These are phyloP conservation scores for Willisornis vidua DNA, from an alignment of 2,113 vertebrate genomes.

Conservation along the genomic window DNA sequence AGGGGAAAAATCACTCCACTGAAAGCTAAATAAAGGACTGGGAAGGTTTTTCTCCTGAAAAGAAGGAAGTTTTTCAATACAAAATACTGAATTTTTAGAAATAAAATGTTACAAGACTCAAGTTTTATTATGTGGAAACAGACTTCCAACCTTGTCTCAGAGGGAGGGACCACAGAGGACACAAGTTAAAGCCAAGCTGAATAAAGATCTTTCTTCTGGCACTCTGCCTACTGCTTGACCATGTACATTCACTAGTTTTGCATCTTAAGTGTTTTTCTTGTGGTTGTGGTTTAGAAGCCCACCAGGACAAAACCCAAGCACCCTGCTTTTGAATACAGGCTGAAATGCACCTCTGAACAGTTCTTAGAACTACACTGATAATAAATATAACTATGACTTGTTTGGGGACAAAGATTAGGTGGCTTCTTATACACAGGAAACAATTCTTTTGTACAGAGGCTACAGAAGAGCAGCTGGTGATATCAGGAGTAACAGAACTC, in stretches of 20 bases:
- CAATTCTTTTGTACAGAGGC: background rate
- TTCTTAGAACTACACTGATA: background rate
- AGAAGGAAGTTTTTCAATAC: background rate
- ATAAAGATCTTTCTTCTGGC: background rate
- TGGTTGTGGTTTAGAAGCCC: background rate
- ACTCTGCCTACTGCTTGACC: background rate
- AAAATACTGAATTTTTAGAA: background rate
- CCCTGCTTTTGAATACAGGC: background rate
- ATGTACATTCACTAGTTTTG: background rate
- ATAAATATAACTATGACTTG: background rate
- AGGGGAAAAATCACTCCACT: background rate
- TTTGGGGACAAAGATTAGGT: background rate
- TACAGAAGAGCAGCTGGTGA: background rate
- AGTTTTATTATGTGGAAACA: background rate
- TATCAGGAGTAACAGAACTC: background rate
- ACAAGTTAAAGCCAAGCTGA: background rate
- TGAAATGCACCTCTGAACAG: background rate
- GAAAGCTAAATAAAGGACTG: background rate
- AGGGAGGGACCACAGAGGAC: background rate
- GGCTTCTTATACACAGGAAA: background rate
- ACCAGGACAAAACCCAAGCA: background rate
- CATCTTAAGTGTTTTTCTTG: background rate
- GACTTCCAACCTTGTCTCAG: background rate
- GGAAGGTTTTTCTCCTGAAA: background rate
- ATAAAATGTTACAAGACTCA: background rate